A percentile compares a stretch with the other conserved stretches of the same genome.
These are phyloP conservation scores for Hucho hucho DNA, from an alignment of 2,113 vertebrate species.

Conservation along the genomic window DNA sequence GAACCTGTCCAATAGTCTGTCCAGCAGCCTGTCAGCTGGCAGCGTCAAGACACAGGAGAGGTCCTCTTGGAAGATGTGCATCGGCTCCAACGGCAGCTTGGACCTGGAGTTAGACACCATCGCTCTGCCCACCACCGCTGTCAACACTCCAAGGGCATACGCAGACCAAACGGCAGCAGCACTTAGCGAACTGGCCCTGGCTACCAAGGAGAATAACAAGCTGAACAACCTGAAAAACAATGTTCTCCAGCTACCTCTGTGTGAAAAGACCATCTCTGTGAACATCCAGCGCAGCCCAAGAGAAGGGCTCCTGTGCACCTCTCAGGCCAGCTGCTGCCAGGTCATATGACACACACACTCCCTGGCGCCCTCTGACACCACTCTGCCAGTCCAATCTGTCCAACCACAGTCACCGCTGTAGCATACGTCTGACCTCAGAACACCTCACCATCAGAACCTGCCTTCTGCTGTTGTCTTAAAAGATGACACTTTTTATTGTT, in stretches of 20 bases:
- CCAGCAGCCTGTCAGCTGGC: conserved; percentile 14
- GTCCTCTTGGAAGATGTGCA: conserved; percentile 91
- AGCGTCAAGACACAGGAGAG: conserved; percentile 90
- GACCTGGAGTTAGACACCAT: conserved; percentile 59
- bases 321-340: conserved; percentile 93
- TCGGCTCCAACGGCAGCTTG: conserved; percentile 73
- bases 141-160: conserved; percentile 60
- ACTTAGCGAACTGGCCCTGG: conserved; percentile 63
- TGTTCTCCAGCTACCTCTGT: conserved; percentile 97
- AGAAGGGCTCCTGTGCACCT: conserved; percentile 88
- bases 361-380: conserved; percentile 32
- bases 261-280: conserved; percentile 96
- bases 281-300: conserved; percentile 90
- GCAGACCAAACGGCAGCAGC: conserved; percentile 74
- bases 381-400: conserved; percentile 50
- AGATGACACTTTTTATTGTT: conserved; percentile 67
- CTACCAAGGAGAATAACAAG: conserved; percentile 76
- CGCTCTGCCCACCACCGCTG: conserved; percentile 52
- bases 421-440: conserved; percentile 30
- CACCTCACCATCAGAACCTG: conserved; percentile 4
- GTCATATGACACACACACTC: conserved; percentile 83
- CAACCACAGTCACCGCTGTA: conserved; percentile 34
- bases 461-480: conserved; percentile 25
- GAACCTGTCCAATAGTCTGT: conserved; percentile 65
- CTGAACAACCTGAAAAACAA: conserved; percentile 86